Base-by-base conservation (phyloP, 2,113 vertebrate species). In the Xenopus tropicalis region DNA sequence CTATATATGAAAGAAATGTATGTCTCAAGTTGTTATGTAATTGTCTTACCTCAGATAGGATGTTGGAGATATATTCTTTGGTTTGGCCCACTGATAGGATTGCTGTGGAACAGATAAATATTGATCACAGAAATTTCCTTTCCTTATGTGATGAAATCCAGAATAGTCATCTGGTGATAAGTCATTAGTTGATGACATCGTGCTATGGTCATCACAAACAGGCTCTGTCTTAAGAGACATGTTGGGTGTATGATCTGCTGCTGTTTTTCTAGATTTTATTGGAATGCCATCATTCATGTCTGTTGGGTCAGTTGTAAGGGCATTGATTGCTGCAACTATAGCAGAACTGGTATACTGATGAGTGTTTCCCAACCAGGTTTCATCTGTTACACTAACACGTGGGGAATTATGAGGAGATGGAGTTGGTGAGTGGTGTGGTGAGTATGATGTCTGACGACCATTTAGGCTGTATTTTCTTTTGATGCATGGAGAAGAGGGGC, bases 331-430 rank as follows among this genome's bases (percentile, higher is more conserved):
- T 0, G 95, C 97, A 0, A 98, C 96, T 0, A 98, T 98, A 76
- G 97, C 97, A 0, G 94, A 97, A 88, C 97, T 98, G 84, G 96
- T 96, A 79, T 96, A 98, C 85, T 97, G 96, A 77, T 96, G 96
- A 82, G 93, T 94, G 85, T 88, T 94, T 68, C 91, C 90, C 21
- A 95, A 88, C 97, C 97, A 98, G 0, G 83, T 93, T 66, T 96
- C 96, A 19, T 98, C 96, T 0, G 93, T 94, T 59, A 94, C 83
- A 1, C 95, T 96, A 79, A 96, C 87, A 14, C 94, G 88, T 0
- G 96, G 97, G 0, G 97, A 98, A 72, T 87, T 89, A 3, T 93
- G 95, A 0, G 96, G 95, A 16, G 97, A 98, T 0, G 92, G 92
- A 0, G 87, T 89, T 8, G 95, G 93, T 0, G 96, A 98, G 74